Base-by-base conservation (phyloP, 2,888 invertebrate genomes). In the Catocala fraxini region DNA sequence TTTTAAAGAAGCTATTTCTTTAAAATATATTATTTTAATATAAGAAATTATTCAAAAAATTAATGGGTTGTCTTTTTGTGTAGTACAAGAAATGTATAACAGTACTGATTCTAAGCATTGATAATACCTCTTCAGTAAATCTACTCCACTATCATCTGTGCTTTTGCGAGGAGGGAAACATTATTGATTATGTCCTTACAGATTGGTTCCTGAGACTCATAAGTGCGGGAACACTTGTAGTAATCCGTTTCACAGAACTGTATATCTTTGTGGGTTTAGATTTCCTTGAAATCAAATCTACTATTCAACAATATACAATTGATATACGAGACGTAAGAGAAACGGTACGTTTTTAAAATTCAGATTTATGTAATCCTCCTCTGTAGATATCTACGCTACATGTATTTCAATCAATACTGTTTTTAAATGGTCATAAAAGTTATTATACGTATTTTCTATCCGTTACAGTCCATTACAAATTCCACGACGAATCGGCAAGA, bases 381-480 rank as follows among this genome's bases (percentile, higher is more conserved):
- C 35, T 48, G 43, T n/a, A 10, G 43, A 43, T 43, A 43, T 39
- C 43, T 5, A 10, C 9, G 25, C 15, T 2, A 15, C 7, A 11
- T 25, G 5, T 6, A 41, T 33, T 49, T 49, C 51, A 56, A 56
- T 51, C 43, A 48, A 41, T 9, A 11, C 9, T 39, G 35, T 39
- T 39, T 12, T 45, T 13, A 5, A 9, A 15, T 33, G 57, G n/a
- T 46, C 25, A 58, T 58, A 41, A 58, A 58, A 39, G 25, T 58
- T 46, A 57, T 45, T 12, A 43, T 35, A 52, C 52, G 5, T 41
- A 48, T 53, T 59, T 59, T 39, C 48, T 43, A 59, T 59, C 59
- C 53, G 59, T 54, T 49, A 35, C 53, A 48, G 49, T 13, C 48
- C 34, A 15, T 59, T 42, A 52, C 41, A 12, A 51, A 52, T 42